Percentiles rank a stretch among this genome's conserved stretches.
Evolutionary conservation across 2,797 vertebrate genomes (phyloP).

Genomic region (Acestrorhynchus altus): DNA sequence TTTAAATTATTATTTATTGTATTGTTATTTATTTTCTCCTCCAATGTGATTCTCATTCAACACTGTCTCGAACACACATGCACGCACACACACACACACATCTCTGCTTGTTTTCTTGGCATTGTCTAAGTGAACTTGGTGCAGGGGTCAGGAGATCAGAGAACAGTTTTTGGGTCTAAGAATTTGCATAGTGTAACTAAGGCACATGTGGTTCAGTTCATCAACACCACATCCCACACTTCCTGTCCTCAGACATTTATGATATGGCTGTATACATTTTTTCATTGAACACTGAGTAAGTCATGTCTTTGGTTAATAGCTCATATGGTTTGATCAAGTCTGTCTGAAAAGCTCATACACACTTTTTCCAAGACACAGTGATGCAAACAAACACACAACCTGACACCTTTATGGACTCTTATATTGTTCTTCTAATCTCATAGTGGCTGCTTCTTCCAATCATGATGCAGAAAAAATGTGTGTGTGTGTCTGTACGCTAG

Average conservation of each 20-base stretch:
- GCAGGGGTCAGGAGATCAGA: slow-evolving; percentile 30
- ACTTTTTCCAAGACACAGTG: slow-evolving; percentile 5
- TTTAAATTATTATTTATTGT: no score
- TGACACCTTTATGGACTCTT: neutral
- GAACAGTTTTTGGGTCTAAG: slow-evolving; percentile 68
- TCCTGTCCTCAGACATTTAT: slow-evolving; percentile 25
- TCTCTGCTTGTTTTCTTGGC: slow-evolving; percentile 42
- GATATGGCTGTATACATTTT: slow-evolving; percentile 42
- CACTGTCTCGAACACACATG: neutral
- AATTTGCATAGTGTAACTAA: slow-evolving; percentile 72
- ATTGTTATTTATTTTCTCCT: neutral
- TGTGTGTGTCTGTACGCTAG: neutral
- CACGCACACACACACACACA: slow-evolving; percentile 4
- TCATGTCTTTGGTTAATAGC: slow-evolving; percentile 76
- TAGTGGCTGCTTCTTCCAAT: neutral
- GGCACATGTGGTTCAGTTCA: slow-evolving; percentile 71
- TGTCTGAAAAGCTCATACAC: neutral
- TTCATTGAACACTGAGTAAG: slow-evolving; percentile 28
- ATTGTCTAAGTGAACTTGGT: slow-evolving; percentile 9
- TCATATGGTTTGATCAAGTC: slow-evolving; percentile 39
- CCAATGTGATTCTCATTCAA: neutral
- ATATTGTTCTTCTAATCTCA: neutral
- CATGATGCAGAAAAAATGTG: no score
- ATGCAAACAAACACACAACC: slow-evolving; percentile 8
- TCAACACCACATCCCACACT: slow-evolving; percentile 3